Evolutionary conservation across 2,113 vertebrate species (phyloP), one percentile per base, ranked within the genome.

Genomic region (Astatoreochromis straeleni): DNA sequence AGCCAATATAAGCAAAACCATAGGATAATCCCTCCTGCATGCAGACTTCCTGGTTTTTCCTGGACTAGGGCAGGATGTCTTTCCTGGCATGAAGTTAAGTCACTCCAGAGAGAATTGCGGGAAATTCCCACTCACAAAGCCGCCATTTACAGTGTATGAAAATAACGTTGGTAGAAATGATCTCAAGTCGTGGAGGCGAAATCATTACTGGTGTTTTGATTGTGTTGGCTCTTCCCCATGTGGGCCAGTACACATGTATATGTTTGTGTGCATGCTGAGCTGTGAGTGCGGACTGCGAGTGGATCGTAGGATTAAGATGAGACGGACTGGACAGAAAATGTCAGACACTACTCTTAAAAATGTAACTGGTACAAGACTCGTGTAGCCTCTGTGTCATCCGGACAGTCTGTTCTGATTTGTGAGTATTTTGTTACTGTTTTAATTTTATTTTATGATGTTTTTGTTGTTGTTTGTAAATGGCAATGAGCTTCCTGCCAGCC

Each of bases 401-500:
- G 75, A 86, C 78, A 89, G 89, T 81, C 86, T 84, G 90, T 86
- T 73, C 85, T 75, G 87, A 88, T 88, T 84, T 80, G 80, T 80
- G 75, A 83, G 78, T 21, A 45, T 91, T 95, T 94, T 93, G 86
- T 95, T 94, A 92, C 90, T 24, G 75, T 93, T 94, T 92, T 93
- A 85, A 88, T 94, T 95, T 92, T 93, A 87, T 92, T 94, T 53
- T 88, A 40, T 89, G 81, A 26, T 26, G 14, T 29, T 75, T 75
- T 75, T 29, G 87, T 83, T 90, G 40, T 92, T 89, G 45, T 93
- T 89, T 88, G 80, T 88, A 85, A 93, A 88, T 89, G 92, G 94
- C 92, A 88, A 94, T 65, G 89, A 92, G 95, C 93, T 96, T 95
- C 95, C 94, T 95, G 93, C 91, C 90, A 92, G 92, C 95, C 93